Evolutionary conservation across 2,113 vertebrate genomes (phyloP).

Genomic region (Centropristis striata): DNA sequence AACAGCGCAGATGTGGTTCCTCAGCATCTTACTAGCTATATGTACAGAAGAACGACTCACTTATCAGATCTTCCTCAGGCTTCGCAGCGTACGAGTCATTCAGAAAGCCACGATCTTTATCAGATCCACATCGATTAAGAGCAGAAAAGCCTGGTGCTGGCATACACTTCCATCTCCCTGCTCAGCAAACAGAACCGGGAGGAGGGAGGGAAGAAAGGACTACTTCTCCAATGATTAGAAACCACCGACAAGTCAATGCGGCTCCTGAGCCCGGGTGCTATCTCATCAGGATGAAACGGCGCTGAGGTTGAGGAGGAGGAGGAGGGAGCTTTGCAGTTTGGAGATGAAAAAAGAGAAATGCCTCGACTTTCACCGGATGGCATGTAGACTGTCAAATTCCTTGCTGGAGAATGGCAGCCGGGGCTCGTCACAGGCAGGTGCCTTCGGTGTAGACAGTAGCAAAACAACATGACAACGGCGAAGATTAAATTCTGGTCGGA

Average conservation of each 20-base stretch:
- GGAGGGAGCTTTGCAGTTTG: conserved; percentile 25
- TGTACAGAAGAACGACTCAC: conserved; percentile 71
- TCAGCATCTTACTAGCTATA: conserved; percentile 53
- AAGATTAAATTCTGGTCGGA: conserved; percentile 60
- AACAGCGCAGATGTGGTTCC: conserved; percentile 43
- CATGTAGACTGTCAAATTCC: conserved; percentile 40
- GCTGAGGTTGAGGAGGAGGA: conserved; percentile 33
- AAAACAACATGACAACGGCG: conserved; percentile 51
- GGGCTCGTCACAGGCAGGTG: conserved; percentile 30
- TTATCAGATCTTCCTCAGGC: conserved; percentile 80
- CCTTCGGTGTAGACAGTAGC: conserved; percentile 10
- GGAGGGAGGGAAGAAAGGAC: neutral
- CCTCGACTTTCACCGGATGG: conserved; percentile 51
- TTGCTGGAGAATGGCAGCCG: conserved; percentile 39
- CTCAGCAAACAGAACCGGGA: conserved; percentile 63
- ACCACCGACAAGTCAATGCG: conserved; percentile 55
- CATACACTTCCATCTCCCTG: conserved; percentile 66
- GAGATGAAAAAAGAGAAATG: conserved; percentile 41
- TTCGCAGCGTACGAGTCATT: conserved; percentile 49
- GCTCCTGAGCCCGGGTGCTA: conserved; percentile 44
- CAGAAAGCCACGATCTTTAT: conserved; percentile 73
- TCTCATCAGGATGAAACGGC: conserved; percentile 63
- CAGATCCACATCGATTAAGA: conserved; percentile 75
- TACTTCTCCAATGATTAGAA: conserved; percentile 69
- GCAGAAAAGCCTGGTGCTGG: conserved; percentile 65